Evolutionary conservation across 2,888 invertebrate species (phyloP).

Genomic region (Troides oblongomaculatus): DNA sequence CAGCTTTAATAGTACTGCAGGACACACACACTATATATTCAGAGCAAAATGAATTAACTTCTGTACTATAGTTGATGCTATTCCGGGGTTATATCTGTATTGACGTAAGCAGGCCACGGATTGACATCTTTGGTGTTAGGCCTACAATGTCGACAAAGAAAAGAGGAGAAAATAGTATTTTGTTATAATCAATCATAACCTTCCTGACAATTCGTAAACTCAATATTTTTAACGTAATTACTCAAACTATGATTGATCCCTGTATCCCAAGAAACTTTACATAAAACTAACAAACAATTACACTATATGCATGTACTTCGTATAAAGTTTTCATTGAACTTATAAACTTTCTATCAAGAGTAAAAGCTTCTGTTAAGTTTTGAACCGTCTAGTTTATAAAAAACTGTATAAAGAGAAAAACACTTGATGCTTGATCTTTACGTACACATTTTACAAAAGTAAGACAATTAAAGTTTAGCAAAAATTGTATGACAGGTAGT

Average conservation of each 20-base stretch:
- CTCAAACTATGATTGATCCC: background rate
- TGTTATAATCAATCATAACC: background rate
- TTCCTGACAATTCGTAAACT: background rate
- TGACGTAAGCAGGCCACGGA: slow-evolving; percentile 1
- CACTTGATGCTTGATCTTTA: background rate
- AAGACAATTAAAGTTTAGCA: background rate
- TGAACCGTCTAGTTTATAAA: background rate
- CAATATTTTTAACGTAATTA: background rate
- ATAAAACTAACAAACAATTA: background rate
- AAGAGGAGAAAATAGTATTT: background rate
- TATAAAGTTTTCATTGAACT: background rate
- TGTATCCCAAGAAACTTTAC: background rate
- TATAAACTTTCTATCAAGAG: no score
- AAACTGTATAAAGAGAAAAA: background rate
- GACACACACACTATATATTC: background rate
- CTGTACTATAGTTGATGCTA: background rate
- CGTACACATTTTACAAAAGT: background rate
- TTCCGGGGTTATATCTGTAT: background rate
- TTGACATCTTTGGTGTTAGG: background rate
- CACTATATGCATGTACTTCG: background rate
- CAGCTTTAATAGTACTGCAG: background rate
- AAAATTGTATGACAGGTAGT: background rate
- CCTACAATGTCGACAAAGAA: background rate
- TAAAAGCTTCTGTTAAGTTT: background rate
- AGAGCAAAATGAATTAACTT: background rate